Conservation (phyloP, 2,888 invertebrate species). For the Phaonia tiefii region DNA sequence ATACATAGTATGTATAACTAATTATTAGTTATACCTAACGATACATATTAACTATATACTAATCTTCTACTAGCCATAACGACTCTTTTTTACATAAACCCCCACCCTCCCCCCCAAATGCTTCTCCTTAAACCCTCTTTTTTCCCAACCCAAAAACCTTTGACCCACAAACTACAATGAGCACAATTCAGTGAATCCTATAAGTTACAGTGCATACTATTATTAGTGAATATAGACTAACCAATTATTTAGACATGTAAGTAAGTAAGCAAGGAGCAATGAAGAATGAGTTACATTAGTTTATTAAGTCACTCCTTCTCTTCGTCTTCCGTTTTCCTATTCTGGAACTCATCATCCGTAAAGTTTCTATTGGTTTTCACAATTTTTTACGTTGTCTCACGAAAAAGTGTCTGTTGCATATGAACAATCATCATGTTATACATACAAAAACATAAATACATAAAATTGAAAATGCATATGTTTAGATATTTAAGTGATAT, state of each 20-base stretch:
- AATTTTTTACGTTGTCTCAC: slow-evolving; percentile 15
- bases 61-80: slow-evolving; percentile 14
- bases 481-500: slow-evolving; percentile 8
- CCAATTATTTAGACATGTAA: not conserved
- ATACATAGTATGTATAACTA: slow-evolving; percentile 14
- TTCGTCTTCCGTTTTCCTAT: not conserved
- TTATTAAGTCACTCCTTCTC: not conserved
- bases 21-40: slow-evolving; percentile 38
- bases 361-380: slow-evolving; percentile 10
- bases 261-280: not conserved
- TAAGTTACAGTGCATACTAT: slow-evolving; percentile 66
- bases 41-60: slow-evolving; percentile 7
- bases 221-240: slow-evolving; percentile 2
- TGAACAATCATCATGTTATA: slow-evolving; percentile 74
- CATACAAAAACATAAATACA: slow-evolving; percentile 36
- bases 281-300: not conserved
- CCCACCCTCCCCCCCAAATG: not conserved
- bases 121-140: not conserved
- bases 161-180: slow-evolving; percentile 66
- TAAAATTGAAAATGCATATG: slow-evolving; percentile 3
- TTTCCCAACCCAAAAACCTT: not conserved
- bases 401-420: slow-evolving; percentile 71
- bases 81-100: not conserved
- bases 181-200: slow-evolving; percentile 79
- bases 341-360: too few relatives aligned